Evolutionary conservation across 2,797 vertebrate species (phyloP).

Genomic region (Potorous gilbertii): DNA sequence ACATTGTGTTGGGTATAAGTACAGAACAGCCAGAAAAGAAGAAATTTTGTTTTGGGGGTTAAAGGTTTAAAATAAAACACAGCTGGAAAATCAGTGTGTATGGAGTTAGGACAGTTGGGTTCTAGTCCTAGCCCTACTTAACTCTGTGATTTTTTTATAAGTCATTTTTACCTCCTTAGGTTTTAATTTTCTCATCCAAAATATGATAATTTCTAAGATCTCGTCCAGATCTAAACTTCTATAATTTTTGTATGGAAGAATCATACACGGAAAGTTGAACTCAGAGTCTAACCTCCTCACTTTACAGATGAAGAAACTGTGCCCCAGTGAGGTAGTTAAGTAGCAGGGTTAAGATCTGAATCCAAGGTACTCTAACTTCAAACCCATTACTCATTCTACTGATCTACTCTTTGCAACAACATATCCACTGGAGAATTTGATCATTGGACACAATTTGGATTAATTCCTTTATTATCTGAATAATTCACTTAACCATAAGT

Average conservation of each 20-base stretch:
- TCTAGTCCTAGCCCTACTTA: neutral
- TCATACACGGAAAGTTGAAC: conserved; percentile 33
- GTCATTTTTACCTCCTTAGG: neutral
- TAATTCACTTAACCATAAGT: conserved; percentile 35
- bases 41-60: neutral
- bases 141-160: neutral
- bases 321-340: neutral
- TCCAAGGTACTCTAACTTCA: neutral
- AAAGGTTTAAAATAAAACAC: neutral
- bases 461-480: conserved; percentile 11
- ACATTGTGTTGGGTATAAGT: neutral
- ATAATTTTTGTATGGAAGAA: neutral
- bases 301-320: neutral
- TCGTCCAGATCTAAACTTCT: neutral
- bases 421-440: conserved; percentile 7
- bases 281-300: neutral
- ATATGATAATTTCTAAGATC: neutral
- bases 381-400: neutral
- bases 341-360: neutral
- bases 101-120: neutral
- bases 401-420: neutral
- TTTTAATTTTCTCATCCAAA: neutral
- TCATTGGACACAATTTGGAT: conserved; percentile 3
- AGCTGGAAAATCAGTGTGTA: neutral
- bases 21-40: neutral